Evolutionary conservation across 2,888 invertebrate genomes (phyloP), one percentile per base, ranked within the genome.

Genomic region (Reticulitermes lucifugus): DNA sequence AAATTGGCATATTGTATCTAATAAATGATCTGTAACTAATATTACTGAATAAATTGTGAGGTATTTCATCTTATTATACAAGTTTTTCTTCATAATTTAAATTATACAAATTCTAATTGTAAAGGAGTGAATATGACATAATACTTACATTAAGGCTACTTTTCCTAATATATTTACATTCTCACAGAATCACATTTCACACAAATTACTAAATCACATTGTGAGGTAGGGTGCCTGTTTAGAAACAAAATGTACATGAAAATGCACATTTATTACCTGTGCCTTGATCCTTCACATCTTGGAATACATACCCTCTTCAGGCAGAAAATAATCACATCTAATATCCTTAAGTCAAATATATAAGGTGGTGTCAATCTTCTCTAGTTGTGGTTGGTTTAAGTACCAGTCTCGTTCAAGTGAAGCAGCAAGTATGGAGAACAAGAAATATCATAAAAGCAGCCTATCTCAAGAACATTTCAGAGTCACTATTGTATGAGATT

Each of bases 391-490:
- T 65, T 12, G 6, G 7, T n/a, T 65, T 25, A n/a, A 5, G 25
- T n/a, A 65, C 14, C 5, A 25, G 25, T 65, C 65, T 73, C 6
- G 6, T 41, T 22, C 18, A 41, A 41, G 35, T 29, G 29, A 71
- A 71, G 71, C 71, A 71, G n/a, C 29, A 29, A 71, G 35, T 25
- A 22, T 14, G 71, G 35, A 25, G 35, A 29, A 71, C n/a, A 35
- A 71, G n/a, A 29, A 73, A 73, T 41, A 73, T 73, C 73, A 73
- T 73, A 41, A 73, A 60, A 41, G 41, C 25, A 73, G 14, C 41
- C 41, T 73, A 35, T 14, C 21, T 6, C 35, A 73, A 10, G 41
- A 73, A 73, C 73, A 73, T 73, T 41, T 73, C 18, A 41, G 73
- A 41, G 0, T 73, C 73, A 12, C 3, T 41, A 41, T 41, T 73